These are phyloP conservation scores for Stomatorhinus walkeri DNA, from an alignment of 2,797 vertebrate genomes.

Conservation along the genomic window DNA sequence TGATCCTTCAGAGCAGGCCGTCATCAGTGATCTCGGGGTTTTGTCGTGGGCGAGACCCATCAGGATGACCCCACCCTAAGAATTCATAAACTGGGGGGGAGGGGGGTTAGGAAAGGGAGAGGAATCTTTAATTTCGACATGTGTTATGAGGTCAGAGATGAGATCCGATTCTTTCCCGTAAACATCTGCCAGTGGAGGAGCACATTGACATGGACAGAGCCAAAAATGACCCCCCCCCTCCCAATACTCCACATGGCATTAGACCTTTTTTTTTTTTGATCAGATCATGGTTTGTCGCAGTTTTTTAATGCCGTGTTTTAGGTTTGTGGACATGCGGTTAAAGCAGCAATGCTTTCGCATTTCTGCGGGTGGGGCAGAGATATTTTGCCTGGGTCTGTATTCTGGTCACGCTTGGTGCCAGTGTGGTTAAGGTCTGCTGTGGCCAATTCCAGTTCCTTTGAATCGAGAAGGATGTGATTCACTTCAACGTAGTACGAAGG, in stretches of 20 bases:
- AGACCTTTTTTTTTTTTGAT: neutral
- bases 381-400: conserved; percentile 40
- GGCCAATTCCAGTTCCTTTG: neutral
- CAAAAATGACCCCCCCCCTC: neutral
- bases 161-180: neutral
- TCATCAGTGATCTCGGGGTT: neutral
- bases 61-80: conserved; percentile 9
- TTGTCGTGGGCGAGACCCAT: neutral
- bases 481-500: neutral
- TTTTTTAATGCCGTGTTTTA: neutral
- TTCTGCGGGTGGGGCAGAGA: neutral
- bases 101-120: conserved; percentile 27
- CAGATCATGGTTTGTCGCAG: neutral
- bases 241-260: neutral
- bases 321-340: neutral
- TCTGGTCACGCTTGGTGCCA: neutral
- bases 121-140: neutral
- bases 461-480: neutral
- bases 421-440: neutral
- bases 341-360: neutral
- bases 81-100: conserved; percentile 17
- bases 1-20: neutral
- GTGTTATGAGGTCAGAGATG: neutral
- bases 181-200: neutral
- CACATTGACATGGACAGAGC: no score